Base-by-base conservation (phyloP, 2,888 invertebrate genomes). In the Cheilosia impressa region DNA sequence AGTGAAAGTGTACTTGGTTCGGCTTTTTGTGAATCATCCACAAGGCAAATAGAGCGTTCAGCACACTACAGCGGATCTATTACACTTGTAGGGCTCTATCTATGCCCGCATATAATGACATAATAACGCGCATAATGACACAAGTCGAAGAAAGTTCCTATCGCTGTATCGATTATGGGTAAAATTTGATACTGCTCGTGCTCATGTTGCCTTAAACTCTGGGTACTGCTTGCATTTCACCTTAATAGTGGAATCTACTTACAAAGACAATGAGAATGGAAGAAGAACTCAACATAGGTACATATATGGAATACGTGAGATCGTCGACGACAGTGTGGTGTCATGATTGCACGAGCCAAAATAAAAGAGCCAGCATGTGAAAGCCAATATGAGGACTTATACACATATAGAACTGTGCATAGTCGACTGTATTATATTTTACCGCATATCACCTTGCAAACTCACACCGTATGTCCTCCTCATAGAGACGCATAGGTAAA, bases 321-420 rank as follows among this genome's bases (percentile, higher is more conserved):
- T 47, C n/a, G 15, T 19, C 22, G 43, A 31, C 17, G 53, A 47
- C 17, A 47, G 19, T 7, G 4, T 17, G 34, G 58, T n/a, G 57
- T 38, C 43, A 65, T 65, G 63, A 62, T 50, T 68, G 27, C 31
- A 45, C 45, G 15, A 63, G 69, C 58, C 71, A 65, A 71, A 45
- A 65, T 41, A 47, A 53, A 77, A 65, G 52, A 50, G 60, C 53
- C 27, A 58, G 50, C 50, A 45, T 52, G 38, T 84, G 80, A 76
- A 84, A 84, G 65, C 53, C 75, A 75, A 75, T 84, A 80, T 66
- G 80, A 62, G 69, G 69, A 58, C 80, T 75, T 79, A 69, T 50
- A 68, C 58, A 68, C 62, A 60, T 38, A 41, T 58, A 73, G 62
- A 45, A 27, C 38, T 58, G 38, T 58, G 50, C 31, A 66, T 41